A percentile compares a stretch with the other conserved stretches of the same genome.
These are phyloP conservation scores for Cerastoderma edule DNA, from an alignment of 2,888 invertebrate genomes.

Conservation along the genomic window DNA sequence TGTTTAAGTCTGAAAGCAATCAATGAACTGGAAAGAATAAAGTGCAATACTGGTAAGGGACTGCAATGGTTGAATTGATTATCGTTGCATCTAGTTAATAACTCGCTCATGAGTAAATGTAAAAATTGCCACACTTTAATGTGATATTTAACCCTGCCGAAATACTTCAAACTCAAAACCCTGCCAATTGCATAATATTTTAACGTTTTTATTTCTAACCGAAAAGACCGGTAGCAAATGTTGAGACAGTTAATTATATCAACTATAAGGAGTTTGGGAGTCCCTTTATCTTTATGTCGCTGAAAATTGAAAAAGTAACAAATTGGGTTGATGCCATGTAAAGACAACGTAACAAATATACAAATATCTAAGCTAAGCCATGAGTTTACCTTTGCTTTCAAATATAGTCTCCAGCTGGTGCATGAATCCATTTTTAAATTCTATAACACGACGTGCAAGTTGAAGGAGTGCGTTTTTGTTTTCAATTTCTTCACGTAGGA, in stretches of 20 bases:
- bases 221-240: background rate
- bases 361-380: background rate
- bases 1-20: too few relatives aligned
- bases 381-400: slow-evolving; percentile 1
- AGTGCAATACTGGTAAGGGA: too few relatives aligned
- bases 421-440: background rate
- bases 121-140: too few relatives aligned
- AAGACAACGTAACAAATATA: background rate
- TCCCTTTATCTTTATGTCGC: background rate
- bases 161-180: too few relatives aligned
- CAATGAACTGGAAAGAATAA: too few relatives aligned
- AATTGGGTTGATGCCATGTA: background rate
- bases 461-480: background rate
- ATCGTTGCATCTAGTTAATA: too few relatives aligned
- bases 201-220: background rate
- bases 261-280: background rate
- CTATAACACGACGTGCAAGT: background rate
- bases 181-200: too few relatives aligned
- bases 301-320: background rate
- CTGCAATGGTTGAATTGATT: too few relatives aligned
- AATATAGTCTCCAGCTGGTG: background rate
- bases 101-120: too few relatives aligned
- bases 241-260: background rate
- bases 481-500: background rate
- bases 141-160: too few relatives aligned